These are phyloP conservation scores for Nycticryphes semicollaris DNA, from an alignment of 2,113 vertebrate species.

Conservation along the genomic window DNA sequence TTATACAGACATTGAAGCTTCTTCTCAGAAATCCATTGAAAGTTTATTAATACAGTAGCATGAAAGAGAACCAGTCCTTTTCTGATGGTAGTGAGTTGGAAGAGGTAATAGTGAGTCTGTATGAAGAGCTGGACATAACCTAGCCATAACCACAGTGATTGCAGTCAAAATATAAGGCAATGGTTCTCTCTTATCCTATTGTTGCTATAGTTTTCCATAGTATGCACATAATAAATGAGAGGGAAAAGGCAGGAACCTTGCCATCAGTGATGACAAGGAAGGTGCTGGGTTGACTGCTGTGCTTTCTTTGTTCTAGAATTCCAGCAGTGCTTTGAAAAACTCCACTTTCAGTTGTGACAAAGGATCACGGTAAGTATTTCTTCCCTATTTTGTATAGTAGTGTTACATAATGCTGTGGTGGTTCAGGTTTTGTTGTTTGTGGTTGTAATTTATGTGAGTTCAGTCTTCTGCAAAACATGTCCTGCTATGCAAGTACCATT, in stretches of 20 bases:
- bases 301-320: slow-evolving; percentile 54
- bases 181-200: neutral
- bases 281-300: neutral
- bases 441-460: neutral
- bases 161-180: neutral
- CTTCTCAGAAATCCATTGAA: neutral
- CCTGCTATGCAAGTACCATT: neutral
- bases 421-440: neutral
- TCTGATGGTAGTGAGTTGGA: neutral
- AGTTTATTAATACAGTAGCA: neutral
- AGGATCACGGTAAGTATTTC: slow-evolving; percentile 64
- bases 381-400: neutral
- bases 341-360: slow-evolving; percentile 55
- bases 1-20: neutral
- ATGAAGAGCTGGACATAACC: neutral
- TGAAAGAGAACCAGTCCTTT: neutral
- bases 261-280: neutral
- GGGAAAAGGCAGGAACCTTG: neutral
- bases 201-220: neutral
- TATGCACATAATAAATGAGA: neutral
- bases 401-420: rapidly evolving
- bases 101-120: neutral
- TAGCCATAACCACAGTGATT: neutral
- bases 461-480: neutral
- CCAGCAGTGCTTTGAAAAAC: neutral